Evolutionary conservation across 2,797 vertebrate species (phyloP).

Genomic region (Odontamblyopus lacepedii): DNA sequence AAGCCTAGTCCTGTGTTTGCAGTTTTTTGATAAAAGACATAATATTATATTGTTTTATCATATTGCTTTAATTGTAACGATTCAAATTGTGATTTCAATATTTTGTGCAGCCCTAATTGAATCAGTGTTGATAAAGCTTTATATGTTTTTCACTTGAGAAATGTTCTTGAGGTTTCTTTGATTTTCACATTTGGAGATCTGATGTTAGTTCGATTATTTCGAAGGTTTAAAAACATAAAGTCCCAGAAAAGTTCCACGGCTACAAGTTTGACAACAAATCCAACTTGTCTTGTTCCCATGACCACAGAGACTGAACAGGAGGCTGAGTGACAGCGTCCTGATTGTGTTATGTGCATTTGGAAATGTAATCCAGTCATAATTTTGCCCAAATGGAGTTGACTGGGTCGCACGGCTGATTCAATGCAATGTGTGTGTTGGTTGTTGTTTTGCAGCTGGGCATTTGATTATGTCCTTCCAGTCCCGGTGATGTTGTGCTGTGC

Average conservation of each 20-base stretch:
- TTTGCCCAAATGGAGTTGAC: conserved; percentile 8
- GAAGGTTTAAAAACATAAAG: not conserved
- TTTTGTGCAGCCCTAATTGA: too few species aligned
- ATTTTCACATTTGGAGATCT: too few species aligned
- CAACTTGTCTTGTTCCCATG: not conserved
- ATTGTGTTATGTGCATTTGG: conserved; percentile 7
- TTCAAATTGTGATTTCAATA: too few species aligned
- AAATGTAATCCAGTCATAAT: conserved; percentile 11
- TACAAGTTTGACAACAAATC: not conserved
- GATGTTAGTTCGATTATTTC: too few species aligned
- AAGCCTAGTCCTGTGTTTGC: too few species aligned
- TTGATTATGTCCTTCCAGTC: conserved; percentile 9
- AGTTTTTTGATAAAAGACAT: too few species aligned
- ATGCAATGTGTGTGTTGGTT: conserved; percentile 2
- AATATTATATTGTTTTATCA: too few species aligned
- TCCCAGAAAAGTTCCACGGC: not conserved
- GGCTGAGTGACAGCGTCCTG: conserved; percentile 1
- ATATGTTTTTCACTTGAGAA: too few species aligned
- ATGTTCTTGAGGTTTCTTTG: too few species aligned
- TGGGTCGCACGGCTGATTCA: conserved; percentile 4
- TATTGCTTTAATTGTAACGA: too few species aligned
- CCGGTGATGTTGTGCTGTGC: conserved; percentile 5
- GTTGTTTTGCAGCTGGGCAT: conserved; percentile 8
- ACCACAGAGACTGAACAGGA: not conserved
- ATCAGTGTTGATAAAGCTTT: too few species aligned